Percentiles rank a stretch among this genome's conserved stretches.
phyloP scores from a whole-genome alignment of 2,113 vertebrate genomes.

The Struthio camelus region DNA sequence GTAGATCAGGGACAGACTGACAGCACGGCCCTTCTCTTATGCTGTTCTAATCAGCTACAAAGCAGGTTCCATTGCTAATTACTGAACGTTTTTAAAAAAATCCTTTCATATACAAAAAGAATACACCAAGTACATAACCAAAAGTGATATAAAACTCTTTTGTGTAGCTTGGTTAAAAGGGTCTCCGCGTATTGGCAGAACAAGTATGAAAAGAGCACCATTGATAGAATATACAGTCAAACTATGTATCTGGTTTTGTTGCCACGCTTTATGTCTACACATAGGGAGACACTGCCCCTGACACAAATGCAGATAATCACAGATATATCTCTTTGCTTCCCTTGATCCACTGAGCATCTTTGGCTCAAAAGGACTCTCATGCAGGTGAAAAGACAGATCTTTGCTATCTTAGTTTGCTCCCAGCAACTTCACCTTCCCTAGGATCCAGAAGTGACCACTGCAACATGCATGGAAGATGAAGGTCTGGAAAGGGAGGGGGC shows the following conservation, averaged over 20 bases:
- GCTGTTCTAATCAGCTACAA: constrained; percentile 57
- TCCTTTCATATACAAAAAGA: constrained; percentile 76
- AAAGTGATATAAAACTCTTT: constrained; percentile 73
- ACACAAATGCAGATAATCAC: constrained; percentile 1
- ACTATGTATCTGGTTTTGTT: constrained; percentile 46
- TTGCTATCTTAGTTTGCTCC: constrained; percentile 9
- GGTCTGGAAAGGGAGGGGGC: constrained; percentile 7
- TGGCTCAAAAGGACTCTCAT: constrained; percentile 7
- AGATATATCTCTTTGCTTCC: constrained; percentile 7
- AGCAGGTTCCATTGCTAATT: constrained; percentile 58
- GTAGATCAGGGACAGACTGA: constrained; percentile 64
- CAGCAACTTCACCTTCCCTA: constrained; percentile 29
- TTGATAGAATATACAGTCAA: constrained; percentile 63
- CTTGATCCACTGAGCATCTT: constrained; percentile 38
- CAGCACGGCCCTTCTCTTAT: constrained; percentile 36
- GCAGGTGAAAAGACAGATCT: neutral
- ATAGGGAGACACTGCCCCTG: neutral
- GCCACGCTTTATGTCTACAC: constrained; percentile 38
- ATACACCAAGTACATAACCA: constrained; percentile 70
- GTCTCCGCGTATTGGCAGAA: constrained; percentile 66
- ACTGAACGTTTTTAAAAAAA: constrained; percentile 66
- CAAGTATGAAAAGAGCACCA: constrained; percentile 77
- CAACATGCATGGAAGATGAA: neutral
- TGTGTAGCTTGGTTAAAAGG: constrained; percentile 72
- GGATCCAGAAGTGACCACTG: constrained; percentile 28